Conservation (phyloP, 2,888 invertebrate genomes). For the Leptopilina myrica region DNA sequence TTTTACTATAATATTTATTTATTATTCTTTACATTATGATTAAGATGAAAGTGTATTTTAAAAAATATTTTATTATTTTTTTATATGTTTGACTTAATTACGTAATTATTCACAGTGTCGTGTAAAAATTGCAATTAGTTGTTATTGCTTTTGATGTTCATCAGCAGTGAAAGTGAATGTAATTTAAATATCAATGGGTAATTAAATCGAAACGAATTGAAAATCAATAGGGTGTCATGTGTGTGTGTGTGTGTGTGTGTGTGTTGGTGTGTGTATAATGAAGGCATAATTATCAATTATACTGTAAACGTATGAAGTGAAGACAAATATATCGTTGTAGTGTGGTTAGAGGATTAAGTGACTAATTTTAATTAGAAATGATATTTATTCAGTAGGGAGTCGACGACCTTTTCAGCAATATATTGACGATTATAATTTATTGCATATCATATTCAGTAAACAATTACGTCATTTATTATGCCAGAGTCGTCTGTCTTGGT, state of each 20-base stretch:
- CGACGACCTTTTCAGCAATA: constrained; percentile 13
- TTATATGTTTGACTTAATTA: no score
- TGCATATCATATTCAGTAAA: constrained; percentile 26
- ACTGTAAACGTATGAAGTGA: background rate
- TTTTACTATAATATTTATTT: no score
- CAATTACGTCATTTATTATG: constrained; percentile 24
- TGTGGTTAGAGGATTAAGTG: background rate
- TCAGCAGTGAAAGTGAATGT: no score
- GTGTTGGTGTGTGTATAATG: no score
- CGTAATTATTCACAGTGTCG: no score
- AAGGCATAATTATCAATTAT: background rate
- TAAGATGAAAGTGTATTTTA: no score
- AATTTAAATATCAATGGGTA: no score
- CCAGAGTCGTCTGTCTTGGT: constrained; percentile 9
- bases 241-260: no score
- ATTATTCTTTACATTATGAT: no score
- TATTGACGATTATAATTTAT: constrained; percentile 13
- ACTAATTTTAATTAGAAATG: constrained; percentile 32
- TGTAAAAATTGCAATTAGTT: no score
- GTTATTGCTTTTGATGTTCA: no score
- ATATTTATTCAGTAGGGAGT: background rate
- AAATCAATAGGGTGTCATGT: background rate
- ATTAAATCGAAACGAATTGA: background rate
- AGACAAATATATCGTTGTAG: background rate
- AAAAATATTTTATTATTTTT: no score